Base-by-base conservation (phyloP, 2,888 invertebrate genomes). In the Drosophila ustulata region DNA sequence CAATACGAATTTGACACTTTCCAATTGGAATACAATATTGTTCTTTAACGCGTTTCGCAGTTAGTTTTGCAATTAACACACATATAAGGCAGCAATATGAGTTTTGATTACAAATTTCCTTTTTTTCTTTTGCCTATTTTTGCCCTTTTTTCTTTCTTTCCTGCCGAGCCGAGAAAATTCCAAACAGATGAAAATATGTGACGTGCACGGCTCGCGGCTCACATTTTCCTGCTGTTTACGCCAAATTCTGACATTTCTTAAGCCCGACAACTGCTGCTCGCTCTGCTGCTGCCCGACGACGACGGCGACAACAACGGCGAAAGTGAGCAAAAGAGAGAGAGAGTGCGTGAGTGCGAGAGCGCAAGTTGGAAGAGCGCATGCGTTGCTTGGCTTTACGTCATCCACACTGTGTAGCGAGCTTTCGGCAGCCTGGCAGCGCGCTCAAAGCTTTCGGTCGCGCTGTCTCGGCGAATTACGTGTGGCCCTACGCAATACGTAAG, bases 151-250 rank as follows among this genome's bases (percentile, higher is more conserved):
- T 65, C 57, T 55, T 62, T 53, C 59, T 57, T 64, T 37, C 30
- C 47, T 39, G 30, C 37, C 71, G 76, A 73, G 75, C 79, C 84
- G 82, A 87, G 83, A 86, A 87, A 76, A 82, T 83, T 88, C 84
- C 76, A 86, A 84, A 88, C 84, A 88, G 84, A 64, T 75, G 79
- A 84, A 13, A 56, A 78, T 78, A 69, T 73, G 75, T 78, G 82
- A 78, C 80, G 82, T 80, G 67, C 75, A 78, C 78, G 78, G 69
- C 77, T 75, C 82, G 74, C 80, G 74, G 71, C 78, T 82, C 76
- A 86, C 87, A 83, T 87, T 87, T 82, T 76, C 75, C 87, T 83
- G 88, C 82, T 87, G 88, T 82, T 87, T 82, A 87, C 82, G 74
- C 74, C 85, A 78, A 78, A 74, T 80, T 87, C 79, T 87, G 79